These are phyloP conservation scores for Labroides dimidiatus DNA, from an alignment of 2,797 vertebrate genomes.

Conservation along the genomic window DNA sequence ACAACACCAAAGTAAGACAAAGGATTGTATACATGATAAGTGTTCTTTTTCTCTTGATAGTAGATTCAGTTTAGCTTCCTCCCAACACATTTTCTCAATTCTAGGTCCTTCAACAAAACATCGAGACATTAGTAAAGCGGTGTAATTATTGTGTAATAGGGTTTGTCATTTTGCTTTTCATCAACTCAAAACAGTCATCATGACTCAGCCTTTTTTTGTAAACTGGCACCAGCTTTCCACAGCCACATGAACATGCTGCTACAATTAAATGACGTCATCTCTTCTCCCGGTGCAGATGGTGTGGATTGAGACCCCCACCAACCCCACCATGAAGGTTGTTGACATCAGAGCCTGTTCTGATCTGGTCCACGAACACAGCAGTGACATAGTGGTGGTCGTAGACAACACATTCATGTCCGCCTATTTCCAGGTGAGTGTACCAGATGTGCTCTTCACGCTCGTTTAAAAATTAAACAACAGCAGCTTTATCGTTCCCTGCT, in stretches of 20 bases:
- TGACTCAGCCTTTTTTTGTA: conserved; percentile 11
- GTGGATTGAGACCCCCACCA: conserved; percentile 95
- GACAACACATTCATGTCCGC: conserved; percentile 98
- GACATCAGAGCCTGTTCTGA: conserved; percentile 90
- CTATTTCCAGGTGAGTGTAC: conserved; percentile 91
- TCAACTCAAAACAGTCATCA: background rate
- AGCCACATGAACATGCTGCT: background rate
- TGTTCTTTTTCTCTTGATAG: background rate
- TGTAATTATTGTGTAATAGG: background rate
- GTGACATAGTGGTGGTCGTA: conserved; percentile 89
- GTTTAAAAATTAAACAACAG: conserved; percentile 4
- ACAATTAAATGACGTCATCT: background rate
- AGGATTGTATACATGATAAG: background rate
- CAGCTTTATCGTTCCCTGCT: background rate
- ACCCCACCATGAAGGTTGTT: conserved; percentile 90
- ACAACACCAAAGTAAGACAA: conserved; percentile 91
- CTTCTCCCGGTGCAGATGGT: conserved; percentile 84
- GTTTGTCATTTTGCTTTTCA: background rate
- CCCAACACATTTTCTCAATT: background rate
- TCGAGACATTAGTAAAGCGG: background rate
- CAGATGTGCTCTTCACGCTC: conserved; percentile 49
- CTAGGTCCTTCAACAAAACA: background rate
- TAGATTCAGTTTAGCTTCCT: background rate
- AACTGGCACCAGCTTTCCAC: background rate
- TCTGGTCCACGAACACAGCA: conserved; percentile 78